Base-by-base conservation (phyloP, 2,113 vertebrate genomes). In the Eurystomus gularis region DNA sequence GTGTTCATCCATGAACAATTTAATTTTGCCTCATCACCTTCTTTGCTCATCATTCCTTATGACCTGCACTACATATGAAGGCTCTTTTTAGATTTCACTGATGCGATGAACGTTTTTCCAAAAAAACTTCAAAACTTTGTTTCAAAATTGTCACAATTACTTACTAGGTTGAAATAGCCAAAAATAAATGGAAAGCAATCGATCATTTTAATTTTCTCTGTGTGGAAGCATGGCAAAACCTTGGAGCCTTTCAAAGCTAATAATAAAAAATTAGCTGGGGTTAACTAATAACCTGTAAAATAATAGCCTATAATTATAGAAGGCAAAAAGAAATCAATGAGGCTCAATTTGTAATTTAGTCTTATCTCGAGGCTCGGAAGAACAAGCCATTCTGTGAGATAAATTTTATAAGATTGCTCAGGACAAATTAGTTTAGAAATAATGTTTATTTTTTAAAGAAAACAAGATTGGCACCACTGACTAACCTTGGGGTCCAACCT, bases 271-370 rank as follows among this genome's bases (percentile, higher is more conserved):
- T 75, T 49, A 85, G 71, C 75, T 16, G 12, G 35, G 51, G 2
- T 55, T 88, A 86, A 64, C 55, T 69, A 78, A 92, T 86, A 84
- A 81, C 55, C 20, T 84, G 55, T 65, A 49, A 83, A 93, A 73
- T 70, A 64, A 57, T 82, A 86, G 40, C 48, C 55, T 89, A 7
- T 66, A 87, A 92, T 92, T 96, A 88, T 60, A 86, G n/a, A n/a
- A 66, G 65, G 42, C 40, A 81, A 80, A 82, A 69, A 75, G 8
- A 86, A 94, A 90, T 82, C 88, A 87, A 49, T 92, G 68, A 89
- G 48, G 35, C 33, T 86, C 4, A 0, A 72, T 88, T 57, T 96
- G 58, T 90, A 78, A 52, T 84, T 96, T 77, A 75, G 62, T 88
- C 40, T 92, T 84, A 93, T 92, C 76, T 92, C 62, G 65, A 73